Conservation (phyloP, 2,113 vertebrate species). For the Neolamprologus falcicula region DNA sequence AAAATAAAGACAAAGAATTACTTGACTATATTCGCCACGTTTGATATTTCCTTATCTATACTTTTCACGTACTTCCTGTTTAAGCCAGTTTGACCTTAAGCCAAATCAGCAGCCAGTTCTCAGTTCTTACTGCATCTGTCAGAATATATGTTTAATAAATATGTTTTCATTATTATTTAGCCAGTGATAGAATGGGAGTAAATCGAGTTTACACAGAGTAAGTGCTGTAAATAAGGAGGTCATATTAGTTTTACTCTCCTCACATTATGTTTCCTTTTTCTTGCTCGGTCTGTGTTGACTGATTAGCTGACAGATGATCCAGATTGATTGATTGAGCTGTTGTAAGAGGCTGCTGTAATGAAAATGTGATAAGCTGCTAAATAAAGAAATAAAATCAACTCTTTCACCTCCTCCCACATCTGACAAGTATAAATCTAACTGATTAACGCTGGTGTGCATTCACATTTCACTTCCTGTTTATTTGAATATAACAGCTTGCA, state of each 20-base stretch:
- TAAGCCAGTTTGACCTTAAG: neutral
- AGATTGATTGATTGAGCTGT: conserved; percentile 15
- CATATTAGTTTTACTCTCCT: neutral
- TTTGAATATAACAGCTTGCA: conserved; percentile 69
- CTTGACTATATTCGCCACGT: neutral
- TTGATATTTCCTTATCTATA: neutral
- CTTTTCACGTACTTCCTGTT: neutral
- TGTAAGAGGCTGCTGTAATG: conserved; percentile 46
- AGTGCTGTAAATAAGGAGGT: neutral
- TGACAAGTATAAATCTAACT: conserved; percentile 63
- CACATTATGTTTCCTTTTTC: neutral
- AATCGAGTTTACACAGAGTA: neutral
- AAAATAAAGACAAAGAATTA: neutral
- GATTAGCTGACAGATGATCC: neutral
- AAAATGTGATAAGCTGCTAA: conserved; percentile 44
- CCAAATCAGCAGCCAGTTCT: neutral
- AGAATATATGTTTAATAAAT: neutral
- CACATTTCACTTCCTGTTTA: conserved; percentile 54
- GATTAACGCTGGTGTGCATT: conserved; percentile 67
- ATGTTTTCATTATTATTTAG: neutral
- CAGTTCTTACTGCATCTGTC: neutral
- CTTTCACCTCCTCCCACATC: conserved; percentile 51
- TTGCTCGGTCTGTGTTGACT: neutral
- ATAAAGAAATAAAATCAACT: conserved; percentile 63
- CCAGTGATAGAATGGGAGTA: neutral